These are phyloP conservation scores for Neelides sp. DNA, from an alignment of 1,140 invertebrate genomes.

Conservation along the genomic window DNA sequence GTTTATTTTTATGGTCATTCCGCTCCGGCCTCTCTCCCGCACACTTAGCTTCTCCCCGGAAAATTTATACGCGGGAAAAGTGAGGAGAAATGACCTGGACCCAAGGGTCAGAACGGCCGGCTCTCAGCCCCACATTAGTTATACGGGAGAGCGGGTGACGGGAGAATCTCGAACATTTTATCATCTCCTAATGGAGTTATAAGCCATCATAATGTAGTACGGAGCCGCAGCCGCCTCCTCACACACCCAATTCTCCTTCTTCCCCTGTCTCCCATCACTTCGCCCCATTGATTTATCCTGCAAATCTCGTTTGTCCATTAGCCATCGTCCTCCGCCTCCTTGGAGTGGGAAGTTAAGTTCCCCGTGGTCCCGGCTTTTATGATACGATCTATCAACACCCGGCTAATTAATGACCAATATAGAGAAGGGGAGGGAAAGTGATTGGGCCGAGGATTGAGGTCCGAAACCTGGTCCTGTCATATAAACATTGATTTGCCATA, in stretches of 20 bases:
- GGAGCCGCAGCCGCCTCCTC: neutral
- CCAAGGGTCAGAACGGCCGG: conserved; percentile 15
- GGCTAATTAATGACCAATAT: conserved; percentile 30
- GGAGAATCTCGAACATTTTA: conserved; percentile 16
- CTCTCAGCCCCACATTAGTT: conserved; percentile 11
- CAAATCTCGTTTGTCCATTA: neutral
- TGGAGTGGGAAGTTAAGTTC: conserved; percentile 21
- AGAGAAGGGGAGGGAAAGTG: conserved; percentile 8
- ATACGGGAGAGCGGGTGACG: conserved; percentile 11
- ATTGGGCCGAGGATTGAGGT: neutral
- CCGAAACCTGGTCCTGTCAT: conserved; percentile 10
- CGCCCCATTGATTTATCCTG: neutral
- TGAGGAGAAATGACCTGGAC: conserved; percentile 20
- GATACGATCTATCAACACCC: conserved; percentile 28
- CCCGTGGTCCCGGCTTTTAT: conserved; percentile 20
- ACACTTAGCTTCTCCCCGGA: neutral
- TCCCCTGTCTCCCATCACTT: neutral
- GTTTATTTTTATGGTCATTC: conserved; percentile 26
- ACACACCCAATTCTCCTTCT: neutral
- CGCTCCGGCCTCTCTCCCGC: conserved; percentile 10
- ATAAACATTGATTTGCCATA: conserved; percentile 31
- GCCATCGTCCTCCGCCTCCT: neutral
- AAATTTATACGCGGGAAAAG: conserved; percentile 20
- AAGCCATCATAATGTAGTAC: conserved; percentile 23
- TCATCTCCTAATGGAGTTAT: conserved; percentile 31